phyloP scores from a whole-genome alignment of 2,888 invertebrate species.

The Hemithea aestivaria region DNA sequence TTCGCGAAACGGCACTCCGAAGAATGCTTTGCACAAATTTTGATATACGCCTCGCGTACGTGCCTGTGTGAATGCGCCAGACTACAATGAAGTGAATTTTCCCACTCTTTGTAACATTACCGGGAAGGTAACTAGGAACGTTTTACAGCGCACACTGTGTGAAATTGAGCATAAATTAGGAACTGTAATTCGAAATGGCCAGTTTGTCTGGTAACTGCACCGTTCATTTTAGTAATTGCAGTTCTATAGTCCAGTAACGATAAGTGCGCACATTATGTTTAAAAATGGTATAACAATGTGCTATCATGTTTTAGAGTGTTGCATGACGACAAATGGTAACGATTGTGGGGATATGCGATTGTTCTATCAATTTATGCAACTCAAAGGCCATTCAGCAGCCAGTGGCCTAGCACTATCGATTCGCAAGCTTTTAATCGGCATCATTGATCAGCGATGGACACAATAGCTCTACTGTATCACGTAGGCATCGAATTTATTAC shows the following conservation, averaged over 20 bases:
- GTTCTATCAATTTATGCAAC: slow-evolving; percentile 17
- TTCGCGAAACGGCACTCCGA: slow-evolving; percentile 31
- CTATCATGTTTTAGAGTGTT: slow-evolving; percentile 10
- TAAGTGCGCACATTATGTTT: slow-evolving; percentile 4
- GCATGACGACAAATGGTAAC: slow-evolving; percentile 19
- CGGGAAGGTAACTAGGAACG: slow-evolving; percentile 17
- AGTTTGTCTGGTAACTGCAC: slow-evolving; percentile 24
- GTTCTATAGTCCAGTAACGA: slow-evolving; percentile 19
- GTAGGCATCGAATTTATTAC: slow-evolving; percentile 18
- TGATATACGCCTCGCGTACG: slow-evolving; percentile 32
- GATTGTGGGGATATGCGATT: slow-evolving; percentile 10
- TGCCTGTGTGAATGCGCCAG: slow-evolving; percentile 24
- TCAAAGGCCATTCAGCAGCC: slow-evolving; percentile 9
- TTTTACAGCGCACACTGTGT: slow-evolving; percentile 8
- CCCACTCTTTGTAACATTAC: slow-evolving; percentile 26
- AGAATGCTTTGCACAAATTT: slow-evolving; percentile 36
- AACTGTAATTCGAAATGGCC: slow-evolving; percentile 25
- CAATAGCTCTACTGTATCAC: slow-evolving; percentile 22
- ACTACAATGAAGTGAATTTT: slow-evolving; percentile 26
- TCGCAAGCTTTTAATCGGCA: slow-evolving; percentile 22
- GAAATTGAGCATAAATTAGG: slow-evolving; percentile 28
- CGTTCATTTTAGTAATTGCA: slow-evolving; percentile 29
- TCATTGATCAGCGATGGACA: slow-evolving; percentile 24
- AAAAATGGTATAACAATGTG: too few species aligned
- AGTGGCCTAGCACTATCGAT: slow-evolving; percentile 19